These are phyloP conservation scores for Liasis olivaceus DNA, from an alignment of 2,797 vertebrate genomes.

Conservation along the genomic window DNA sequence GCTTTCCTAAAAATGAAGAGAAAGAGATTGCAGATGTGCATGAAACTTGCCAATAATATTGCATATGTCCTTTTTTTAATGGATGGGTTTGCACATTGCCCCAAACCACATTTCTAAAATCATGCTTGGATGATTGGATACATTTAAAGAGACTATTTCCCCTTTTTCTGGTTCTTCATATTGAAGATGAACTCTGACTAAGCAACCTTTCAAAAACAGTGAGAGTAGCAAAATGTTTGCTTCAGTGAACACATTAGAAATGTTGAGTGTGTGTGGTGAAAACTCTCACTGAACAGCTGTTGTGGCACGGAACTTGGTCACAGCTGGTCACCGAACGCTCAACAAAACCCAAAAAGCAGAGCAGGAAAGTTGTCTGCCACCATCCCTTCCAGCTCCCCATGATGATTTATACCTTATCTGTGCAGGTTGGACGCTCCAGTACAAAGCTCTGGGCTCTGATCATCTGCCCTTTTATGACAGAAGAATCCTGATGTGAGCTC, in stretches of 20 bases:
- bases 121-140: neutral
- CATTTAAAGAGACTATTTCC: neutral
- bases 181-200: neutral
- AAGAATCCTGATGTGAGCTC: neutral
- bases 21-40: neutral
- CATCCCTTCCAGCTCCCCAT: neutral
- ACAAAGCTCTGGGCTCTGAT: neutral
- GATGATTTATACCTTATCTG: neutral
- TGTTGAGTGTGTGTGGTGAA: neutral
- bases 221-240: neutral
- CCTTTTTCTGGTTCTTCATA: neutral
- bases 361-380: neutral
- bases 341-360: neutral
- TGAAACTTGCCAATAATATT: neutral
- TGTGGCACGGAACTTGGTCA: neutral
- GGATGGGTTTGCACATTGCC: no score
- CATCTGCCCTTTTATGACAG: neutral
- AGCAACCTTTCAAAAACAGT: neutral
- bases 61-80: neutral
- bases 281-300: neutral
- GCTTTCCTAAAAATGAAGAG: neutral
- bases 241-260: neutral
- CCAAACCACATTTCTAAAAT: no score
- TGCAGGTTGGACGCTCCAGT: neutral
- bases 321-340: neutral